Conservation (phyloP, 2,888 invertebrate genomes). For the Cheilosia variabilis region DNA sequence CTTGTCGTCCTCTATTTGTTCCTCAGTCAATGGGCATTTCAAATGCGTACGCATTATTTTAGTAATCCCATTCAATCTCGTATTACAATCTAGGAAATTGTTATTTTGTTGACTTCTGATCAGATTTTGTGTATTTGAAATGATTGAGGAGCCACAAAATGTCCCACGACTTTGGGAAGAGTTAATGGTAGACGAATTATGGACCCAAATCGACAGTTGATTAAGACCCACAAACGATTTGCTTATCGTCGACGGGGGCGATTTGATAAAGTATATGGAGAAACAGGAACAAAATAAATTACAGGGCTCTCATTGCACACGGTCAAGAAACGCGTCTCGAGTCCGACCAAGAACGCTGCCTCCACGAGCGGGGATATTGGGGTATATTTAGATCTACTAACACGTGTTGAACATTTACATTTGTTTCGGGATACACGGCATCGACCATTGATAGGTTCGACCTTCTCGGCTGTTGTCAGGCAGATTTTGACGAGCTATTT, state of each 20-base stretch:
- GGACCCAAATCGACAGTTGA: background rate
- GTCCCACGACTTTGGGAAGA: background rate
- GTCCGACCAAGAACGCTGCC: conserved; percentile 9
- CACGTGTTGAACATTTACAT: conserved; percentile 64
- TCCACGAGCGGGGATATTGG: background rate
- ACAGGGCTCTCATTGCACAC: conserved; percentile 46
- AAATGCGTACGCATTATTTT: background rate
- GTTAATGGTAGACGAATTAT: conserved; percentile 31
- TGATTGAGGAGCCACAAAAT: conserved; percentile 12
- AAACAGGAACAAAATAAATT: conserved; percentile 28
- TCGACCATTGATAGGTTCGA: conserved; percentile 36
- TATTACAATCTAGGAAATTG: conserved; percentile 32
- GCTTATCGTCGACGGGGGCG: conserved; percentile 32
- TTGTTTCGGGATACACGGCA: conserved; percentile 36
- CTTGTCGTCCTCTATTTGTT: conserved; percentile 17
- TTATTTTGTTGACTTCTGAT: conserved; percentile 13
- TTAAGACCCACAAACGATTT: conserved; percentile 21
- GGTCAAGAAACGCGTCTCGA: conserved; percentile 44
- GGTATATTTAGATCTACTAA: conserved; percentile 30
- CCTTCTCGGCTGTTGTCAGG: conserved; percentile 31
- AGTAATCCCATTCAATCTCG: conserved; percentile 15
- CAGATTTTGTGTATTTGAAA: conserved; percentile 26
- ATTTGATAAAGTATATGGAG: conserved; percentile 5
- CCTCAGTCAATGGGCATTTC: conserved; percentile 10
- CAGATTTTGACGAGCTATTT: conserved; percentile 36